Conservation (phyloP, 2,113 vertebrate species). For the Probosciger aterrimus region DNA sequence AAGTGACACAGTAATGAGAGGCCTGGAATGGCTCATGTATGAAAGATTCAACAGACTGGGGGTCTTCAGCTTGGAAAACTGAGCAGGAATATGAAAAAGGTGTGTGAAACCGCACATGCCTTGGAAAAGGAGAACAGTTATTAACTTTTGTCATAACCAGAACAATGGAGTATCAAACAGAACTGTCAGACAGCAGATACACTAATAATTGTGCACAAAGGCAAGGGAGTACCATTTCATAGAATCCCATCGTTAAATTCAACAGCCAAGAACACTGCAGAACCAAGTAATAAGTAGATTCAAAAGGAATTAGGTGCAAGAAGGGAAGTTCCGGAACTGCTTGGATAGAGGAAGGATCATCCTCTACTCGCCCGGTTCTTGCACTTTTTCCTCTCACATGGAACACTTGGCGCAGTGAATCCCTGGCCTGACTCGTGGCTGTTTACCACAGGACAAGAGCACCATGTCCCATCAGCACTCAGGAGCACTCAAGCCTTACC, state of each 20-base stretch:
- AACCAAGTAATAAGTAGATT: background rate
- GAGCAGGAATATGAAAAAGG: background rate
- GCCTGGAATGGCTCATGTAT: background rate
- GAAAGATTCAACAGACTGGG: background rate
- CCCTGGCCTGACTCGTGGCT: background rate
- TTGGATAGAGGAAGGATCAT: background rate
- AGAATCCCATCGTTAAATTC: background rate
- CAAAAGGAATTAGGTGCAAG: background rate
- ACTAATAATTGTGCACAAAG: background rate
- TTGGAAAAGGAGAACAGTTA: background rate
- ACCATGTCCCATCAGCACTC: background rate
- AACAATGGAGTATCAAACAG: background rate
- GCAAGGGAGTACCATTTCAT: background rate
- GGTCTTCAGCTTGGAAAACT: background rate
- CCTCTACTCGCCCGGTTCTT: background rate
- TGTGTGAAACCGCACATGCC: background rate
- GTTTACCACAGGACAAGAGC: background rate
- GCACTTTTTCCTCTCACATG: background rate
- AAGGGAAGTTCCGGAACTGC: background rate
- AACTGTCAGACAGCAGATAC: background rate
- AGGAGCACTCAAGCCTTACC: conserved; percentile 66
- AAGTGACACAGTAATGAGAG: background rate
- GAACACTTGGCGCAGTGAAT: background rate
- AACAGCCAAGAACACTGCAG: background rate
- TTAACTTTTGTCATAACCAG: background rate